Evolutionary conservation across 2,888 invertebrate genomes (phyloP).

Genomic region (Pocota personata): DNA sequence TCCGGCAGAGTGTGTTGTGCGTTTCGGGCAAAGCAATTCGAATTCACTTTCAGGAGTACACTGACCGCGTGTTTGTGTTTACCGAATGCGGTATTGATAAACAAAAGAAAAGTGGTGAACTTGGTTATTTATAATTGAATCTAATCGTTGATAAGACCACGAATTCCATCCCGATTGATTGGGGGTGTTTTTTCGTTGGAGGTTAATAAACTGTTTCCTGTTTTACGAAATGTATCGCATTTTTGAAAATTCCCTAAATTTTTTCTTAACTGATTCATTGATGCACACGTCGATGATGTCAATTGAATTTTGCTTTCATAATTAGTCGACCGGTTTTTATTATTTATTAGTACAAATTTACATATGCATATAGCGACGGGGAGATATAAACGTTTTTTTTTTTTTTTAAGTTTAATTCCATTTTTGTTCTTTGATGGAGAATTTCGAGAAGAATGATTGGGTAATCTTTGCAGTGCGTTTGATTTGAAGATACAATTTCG

Average conservation of each 20-base stretch:
- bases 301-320: slow-evolving; percentile 44
- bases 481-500: background rate
- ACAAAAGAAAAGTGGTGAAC: slow-evolving; percentile 32
- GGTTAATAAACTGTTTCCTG: slow-evolving; percentile 30
- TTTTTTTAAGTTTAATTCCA: background rate
- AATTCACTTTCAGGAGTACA: slow-evolving; percentile 47
- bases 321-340: slow-evolving; percentile 40
- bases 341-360: slow-evolving; percentile 10
- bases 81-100: slow-evolving; percentile 34
- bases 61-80: slow-evolving; percentile 29
- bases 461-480: background rate
- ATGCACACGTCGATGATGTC: slow-evolving; percentile 55
- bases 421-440: background rate
- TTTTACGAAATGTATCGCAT: background rate
- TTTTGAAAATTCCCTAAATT: background rate
- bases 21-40: background rate
- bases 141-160: slow-evolving; percentile 22
- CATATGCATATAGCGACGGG: slow-evolving; percentile 22
- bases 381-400: background rate
- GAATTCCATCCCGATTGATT: background rate
- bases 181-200: background rate
- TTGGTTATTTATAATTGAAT: slow-evolving; percentile 35
- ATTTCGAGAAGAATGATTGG: background rate
- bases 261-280: background rate
- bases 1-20: slow-evolving; percentile 10